Conservation (phyloP, 2,797 vertebrate genomes). For the Ara ararauna region DNA sequence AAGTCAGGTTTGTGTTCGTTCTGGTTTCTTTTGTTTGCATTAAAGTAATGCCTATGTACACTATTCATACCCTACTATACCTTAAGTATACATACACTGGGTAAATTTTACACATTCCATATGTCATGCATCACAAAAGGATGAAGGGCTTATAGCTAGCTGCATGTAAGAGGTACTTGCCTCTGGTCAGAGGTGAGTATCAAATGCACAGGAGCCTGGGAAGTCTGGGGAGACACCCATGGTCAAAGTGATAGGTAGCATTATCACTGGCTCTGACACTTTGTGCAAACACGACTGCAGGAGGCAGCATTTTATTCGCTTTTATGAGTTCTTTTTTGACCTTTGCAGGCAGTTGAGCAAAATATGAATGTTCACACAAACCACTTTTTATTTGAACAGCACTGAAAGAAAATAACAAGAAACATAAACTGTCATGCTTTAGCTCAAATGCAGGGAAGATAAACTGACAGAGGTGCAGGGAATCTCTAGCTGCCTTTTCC, state of each 20-base stretch:
- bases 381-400: not conserved
- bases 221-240: not conserved
- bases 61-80: not conserved
- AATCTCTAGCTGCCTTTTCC: not conserved
- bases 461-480: not conserved
- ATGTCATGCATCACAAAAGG: not conserved
- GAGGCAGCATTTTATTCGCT: constrained; percentile 5
- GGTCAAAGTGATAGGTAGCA: not conserved
- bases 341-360: constrained; percentile 7
- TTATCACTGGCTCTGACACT: not conserved
- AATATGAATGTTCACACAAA: not conserved
- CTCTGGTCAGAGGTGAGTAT: not conserved
- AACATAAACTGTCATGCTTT: not conserved
- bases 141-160: not conserved
- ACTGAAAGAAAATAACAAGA: not conserved
- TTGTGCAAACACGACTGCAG: not conserved
- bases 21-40: not conserved
- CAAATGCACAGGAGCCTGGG: not conserved
- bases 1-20: not conserved
- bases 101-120: not conserved
- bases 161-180: not conserved
- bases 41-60: not conserved
- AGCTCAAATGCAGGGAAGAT: not conserved
- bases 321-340: not conserved
- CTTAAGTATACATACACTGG: not conserved